Evolutionary conservation across 92 coral and sea anemone species (phyloP), one percentile per base, ranked within the genome.

Genomic region (Siderastrea siderea): DNA sequence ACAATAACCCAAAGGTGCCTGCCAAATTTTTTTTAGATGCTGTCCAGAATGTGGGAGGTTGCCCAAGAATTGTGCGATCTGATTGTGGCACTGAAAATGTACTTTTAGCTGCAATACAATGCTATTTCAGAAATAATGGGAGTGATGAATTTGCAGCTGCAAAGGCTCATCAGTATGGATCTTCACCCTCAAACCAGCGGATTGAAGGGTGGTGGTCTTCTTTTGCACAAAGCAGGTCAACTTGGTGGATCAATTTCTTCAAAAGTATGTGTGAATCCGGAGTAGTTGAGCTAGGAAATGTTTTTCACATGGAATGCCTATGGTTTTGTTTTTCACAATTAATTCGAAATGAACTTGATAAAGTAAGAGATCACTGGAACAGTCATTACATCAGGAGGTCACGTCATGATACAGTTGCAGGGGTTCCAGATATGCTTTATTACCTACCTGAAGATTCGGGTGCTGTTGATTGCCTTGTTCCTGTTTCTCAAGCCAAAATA

Each of bases 361-460:
- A 91, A 53, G 94, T 94, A 74, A 86, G 75, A 72, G 89, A 80
- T 64, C 94, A 94, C 57, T 94, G 94, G 96, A 94, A 91, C 78
- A 88, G 78, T 61, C 94, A 94, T 80, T 83, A 84, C 79, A 94
- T 91, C 49, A 88, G 94, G 19, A 55, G 68, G 47, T 89, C 93
- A 75, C 72, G 92, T 3, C 93, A 91, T 88, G 94, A 82, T 71
- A 83, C 96, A 77, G 87, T 94, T 63, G 77, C 96, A 53, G 96
- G 94, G 48, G 89, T 91, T 17, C 94, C 96, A 55, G 94, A 93
- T 57, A 77, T 90, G 75, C 81, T 93, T 77, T 87, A 75, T 66
- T 87, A 68, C 83, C 89, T 93, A 71, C 92, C 94, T 54, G 92
- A 93, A 65, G 67, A 54, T 68, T 83, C 85, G 49, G 92, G 80